A percentile compares a stretch with the other conserved stretches of the same genome.
phyloP scores from a whole-genome alignment of 2,113 vertebrate species.

The Myotis davidii region DNA sequence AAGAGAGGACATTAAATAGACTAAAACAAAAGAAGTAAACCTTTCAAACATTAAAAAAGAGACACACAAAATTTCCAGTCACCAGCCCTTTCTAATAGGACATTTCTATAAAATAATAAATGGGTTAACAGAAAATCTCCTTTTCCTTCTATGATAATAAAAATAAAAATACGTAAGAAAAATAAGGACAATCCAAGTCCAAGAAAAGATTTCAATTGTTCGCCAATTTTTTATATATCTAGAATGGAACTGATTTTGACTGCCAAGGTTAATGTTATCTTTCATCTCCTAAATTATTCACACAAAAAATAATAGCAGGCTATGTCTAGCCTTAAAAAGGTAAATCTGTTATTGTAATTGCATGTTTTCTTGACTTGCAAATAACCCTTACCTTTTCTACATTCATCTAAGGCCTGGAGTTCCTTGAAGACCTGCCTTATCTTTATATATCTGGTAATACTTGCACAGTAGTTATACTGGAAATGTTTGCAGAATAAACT shows the following conservation, averaged over 20 bases:
- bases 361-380: neutral
- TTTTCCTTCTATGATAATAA: neutral
- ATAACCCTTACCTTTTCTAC: neutral
- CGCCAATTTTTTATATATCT: neutral
- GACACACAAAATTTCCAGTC: neutral
- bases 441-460: neutral
- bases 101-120: neutral
- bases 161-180: neutral
- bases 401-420: neutral
- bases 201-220: neutral
- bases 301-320: neutral
- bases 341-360: neutral
- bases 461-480: neutral
- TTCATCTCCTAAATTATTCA: conserved; percentile 23
- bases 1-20: neutral
- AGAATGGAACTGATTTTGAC: neutral
- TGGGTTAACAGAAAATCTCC: neutral
- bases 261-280: neutral
- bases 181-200: neutral
- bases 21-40: neutral
- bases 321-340: neutral
- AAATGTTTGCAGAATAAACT: neutral
- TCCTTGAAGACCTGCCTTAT: neutral
- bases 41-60: conserved; percentile 1
- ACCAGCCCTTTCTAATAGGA: neutral